Conservation (phyloP, 2,797 vertebrate species). For the Psittacula echo region DNA sequence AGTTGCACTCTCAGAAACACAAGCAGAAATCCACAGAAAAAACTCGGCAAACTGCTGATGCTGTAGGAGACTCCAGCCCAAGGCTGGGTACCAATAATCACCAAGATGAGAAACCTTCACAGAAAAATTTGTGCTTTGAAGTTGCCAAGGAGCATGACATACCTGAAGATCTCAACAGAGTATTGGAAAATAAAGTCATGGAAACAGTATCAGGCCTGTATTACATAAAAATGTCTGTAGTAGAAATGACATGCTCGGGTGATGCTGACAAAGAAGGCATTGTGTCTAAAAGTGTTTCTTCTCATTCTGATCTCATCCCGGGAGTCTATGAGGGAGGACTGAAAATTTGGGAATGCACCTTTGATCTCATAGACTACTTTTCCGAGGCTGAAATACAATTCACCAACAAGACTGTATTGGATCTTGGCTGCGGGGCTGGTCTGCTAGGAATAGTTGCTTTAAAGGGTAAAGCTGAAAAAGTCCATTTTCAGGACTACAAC, state of each 20-base stretch:
- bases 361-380: constrained; percentile 89
- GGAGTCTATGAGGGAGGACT: constrained; percentile 97
- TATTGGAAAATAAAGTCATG: constrained; percentile 70
- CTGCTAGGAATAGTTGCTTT: constrained; percentile 89
- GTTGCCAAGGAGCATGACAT: constrained; percentile 71
- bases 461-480: constrained; percentile 80
- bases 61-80: neutral
- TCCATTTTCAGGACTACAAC: constrained; percentile 97
- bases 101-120: neutral
- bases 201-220: constrained; percentile 27
- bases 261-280: constrained; percentile 76
- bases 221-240: neutral
- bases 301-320: constrained; percentile 91
- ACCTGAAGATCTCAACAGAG: constrained; percentile 63
- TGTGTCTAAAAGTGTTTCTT: constrained; percentile 78
- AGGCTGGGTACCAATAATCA: neutral
- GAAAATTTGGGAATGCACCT: constrained; percentile 98
- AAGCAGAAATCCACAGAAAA: neutral
- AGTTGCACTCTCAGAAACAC: neutral
- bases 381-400: constrained; percentile 81
- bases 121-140: neutral
- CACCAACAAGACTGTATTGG: constrained; percentile 84
- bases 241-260: constrained; percentile 31
- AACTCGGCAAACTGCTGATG: neutral
- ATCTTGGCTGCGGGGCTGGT: constrained; percentile 94